Evolutionary conservation across 2,888 invertebrate genomes (phyloP).

Genomic region (Ophioninae sp.): DNA sequence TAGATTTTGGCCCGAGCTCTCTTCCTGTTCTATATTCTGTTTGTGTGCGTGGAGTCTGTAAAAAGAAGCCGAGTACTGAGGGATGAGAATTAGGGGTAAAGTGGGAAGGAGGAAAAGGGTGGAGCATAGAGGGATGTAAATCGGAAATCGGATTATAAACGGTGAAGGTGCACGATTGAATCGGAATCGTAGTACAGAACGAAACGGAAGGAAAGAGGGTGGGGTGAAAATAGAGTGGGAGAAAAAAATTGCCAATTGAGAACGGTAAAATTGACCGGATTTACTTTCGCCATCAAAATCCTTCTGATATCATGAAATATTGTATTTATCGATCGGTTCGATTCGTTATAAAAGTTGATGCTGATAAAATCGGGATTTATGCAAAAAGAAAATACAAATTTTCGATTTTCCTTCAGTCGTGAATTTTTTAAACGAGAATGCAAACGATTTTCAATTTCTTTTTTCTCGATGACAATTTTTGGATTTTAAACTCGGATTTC

Average conservation of each 20-base stretch:
- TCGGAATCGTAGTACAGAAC: constrained; percentile 54
- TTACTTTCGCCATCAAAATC: constrained; percentile 9
- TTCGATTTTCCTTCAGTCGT: neutral
- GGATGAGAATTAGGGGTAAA: constrained; percentile 11
- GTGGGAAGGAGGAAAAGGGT: constrained; percentile 12
- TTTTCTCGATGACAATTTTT: neutral
- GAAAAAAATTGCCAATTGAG: constrained; percentile 22
- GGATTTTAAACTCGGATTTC: no score
- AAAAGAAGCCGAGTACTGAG: neutral
- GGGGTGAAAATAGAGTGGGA: constrained; percentile 1
- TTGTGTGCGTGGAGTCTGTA: neutral
- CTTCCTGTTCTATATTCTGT: constrained; percentile 3
- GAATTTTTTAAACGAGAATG: neutral
- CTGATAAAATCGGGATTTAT: neutral
- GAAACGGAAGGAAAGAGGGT: constrained; percentile 8
- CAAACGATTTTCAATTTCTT: neutral
- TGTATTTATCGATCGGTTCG: neutral
- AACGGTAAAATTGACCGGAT: constrained; percentile 2
- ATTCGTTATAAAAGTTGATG: neutral
- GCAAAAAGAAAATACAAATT: neutral
- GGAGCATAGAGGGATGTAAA: constrained; percentile 53
- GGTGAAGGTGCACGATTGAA: constrained; percentile 59
- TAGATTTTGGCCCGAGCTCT: constrained; percentile 39
- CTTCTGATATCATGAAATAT: constrained; percentile 7
- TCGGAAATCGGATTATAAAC: constrained; percentile 62